Conservation (phyloP, 2,888 invertebrate genomes). For the Axea sp. region DNA sequence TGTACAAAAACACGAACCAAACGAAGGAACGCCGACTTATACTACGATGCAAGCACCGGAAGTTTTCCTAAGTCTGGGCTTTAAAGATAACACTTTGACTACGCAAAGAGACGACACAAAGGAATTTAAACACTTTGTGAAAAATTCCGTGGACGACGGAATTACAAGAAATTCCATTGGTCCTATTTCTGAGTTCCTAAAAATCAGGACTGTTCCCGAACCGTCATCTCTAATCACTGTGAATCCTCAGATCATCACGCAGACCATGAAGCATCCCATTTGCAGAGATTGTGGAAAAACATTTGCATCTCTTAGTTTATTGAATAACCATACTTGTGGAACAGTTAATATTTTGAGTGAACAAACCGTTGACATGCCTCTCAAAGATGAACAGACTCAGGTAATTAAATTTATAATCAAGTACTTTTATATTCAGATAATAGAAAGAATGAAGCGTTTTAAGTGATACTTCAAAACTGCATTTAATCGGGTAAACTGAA, state of each 20-base stretch:
- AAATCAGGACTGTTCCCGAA: conserved; percentile 74
- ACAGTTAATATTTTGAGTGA: conserved; percentile 67
- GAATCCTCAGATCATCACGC: conserved; percentile 75
- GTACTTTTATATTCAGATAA: too few relatives aligned
- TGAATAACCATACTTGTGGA: conserved; percentile 73
- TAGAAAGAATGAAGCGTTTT: too few relatives aligned
- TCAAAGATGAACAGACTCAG: conserved; percentile 62
- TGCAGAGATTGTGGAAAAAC: conserved; percentile 78
- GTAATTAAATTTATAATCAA: too few relatives aligned
- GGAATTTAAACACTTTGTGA: conserved; percentile 73
- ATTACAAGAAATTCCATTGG: conserved; percentile 75
- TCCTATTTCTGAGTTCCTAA: conserved; percentile 77
- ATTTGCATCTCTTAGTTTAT: conserved; percentile 71
- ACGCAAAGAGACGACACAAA: conserved; percentile 74
- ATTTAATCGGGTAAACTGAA: too few relatives aligned
- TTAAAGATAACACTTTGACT: conserved; percentile 71
- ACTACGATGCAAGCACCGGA: conserved; percentile 75
- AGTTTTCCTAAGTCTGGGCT: conserved; percentile 75
- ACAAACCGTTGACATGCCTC: conserved; percentile 64
- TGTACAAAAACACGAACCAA: conserved; percentile 71
- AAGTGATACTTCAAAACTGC: too few relatives aligned
- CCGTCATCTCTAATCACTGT: conserved; percentile 73
- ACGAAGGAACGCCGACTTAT: conserved; percentile 72
- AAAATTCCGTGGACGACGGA: conserved; percentile 71
- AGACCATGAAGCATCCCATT: conserved; percentile 66